Evolutionary conservation across 2,797 vertebrate genomes (phyloP).

Genomic region (Epinephelus awoara): DNA sequence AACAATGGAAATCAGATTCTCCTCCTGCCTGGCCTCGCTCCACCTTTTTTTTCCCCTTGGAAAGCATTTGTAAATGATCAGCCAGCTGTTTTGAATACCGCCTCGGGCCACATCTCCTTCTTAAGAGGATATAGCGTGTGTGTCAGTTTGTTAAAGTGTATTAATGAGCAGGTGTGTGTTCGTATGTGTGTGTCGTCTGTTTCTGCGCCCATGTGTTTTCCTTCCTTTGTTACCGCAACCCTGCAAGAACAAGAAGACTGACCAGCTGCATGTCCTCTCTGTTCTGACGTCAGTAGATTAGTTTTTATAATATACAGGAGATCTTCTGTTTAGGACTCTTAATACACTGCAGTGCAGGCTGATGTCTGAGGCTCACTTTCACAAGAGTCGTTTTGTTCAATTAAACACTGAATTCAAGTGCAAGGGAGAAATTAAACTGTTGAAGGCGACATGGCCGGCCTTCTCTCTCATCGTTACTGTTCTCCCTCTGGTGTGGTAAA

Average conservation of each 20-base stretch:
- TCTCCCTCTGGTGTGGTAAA: conserved; percentile 55
- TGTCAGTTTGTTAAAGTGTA: conserved; percentile 45
- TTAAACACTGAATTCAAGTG: conserved; percentile 55
- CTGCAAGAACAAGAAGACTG: conserved; percentile 7
- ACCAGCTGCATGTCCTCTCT: conserved; percentile 37
- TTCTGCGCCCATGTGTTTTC: background rate
- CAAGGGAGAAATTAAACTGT: conserved; percentile 50
- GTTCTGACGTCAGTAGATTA: background rate
- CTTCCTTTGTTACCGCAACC: background rate
- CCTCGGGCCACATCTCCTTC: conserved; percentile 32
- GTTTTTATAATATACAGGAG: conserved; percentile 8
- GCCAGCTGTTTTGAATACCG: conserved; percentile 77
- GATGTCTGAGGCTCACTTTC: conserved; percentile 20
- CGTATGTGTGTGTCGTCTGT: conserved; percentile 8
- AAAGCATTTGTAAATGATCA: conserved; percentile 82
- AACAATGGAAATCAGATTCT: conserved; percentile 70
- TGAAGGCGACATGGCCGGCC: conserved; percentile 25
- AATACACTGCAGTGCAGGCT: background rate
- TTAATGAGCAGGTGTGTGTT: conserved; percentile 64
- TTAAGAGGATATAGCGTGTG: conserved; percentile 42
- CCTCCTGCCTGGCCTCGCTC: conserved; percentile 16
- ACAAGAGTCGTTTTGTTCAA: conserved; percentile 32
- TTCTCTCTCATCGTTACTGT: conserved; percentile 48
- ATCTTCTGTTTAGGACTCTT: conserved; percentile 3
- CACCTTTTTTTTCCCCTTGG: conserved; percentile 58